Evolutionary conservation across 2,113 vertebrate species (phyloP), one percentile per base, ranked within the genome.

Genomic region (Maccullochella peelii): DNA sequence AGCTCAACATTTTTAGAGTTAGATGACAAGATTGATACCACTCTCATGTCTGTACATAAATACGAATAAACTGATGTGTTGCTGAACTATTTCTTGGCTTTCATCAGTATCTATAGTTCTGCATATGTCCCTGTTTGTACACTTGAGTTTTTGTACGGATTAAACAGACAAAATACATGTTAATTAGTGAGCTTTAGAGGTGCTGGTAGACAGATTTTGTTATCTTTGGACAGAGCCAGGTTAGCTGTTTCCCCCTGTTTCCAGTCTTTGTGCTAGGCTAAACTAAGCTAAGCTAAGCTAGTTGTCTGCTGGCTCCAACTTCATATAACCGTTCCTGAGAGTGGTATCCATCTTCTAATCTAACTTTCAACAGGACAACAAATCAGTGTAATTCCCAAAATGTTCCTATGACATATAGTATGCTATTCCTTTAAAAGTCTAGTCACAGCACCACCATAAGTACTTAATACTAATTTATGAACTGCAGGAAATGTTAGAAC

Each of bases 211-310:
- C 23, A 7, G 10, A 52, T 36, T 54, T 70, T 36, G 18, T 52
- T 50, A 12, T 1, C 47, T 52, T 21, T 5, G 0, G 15, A 23
- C 21, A n/a, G 30, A 36, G 14, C n/a, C 54, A 47, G 40, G n/a
- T 40, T 59, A 73, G 18, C 40, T 9, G 18, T 15, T 59, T 58
- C 33, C 21, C 10, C 11, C 66, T 30, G 7, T 58, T 54, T 42
- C 54, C 36, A 57, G 70, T 27, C 70, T 58, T 59, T 44, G 16
- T 47, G 23, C 71, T 59, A 44, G 30, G 38, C 71, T 73, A 58
- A 73, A 55, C 30, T 59, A 72, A 40, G 23, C 71, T 58, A 42
- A 42, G 36, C 70, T 58, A 58, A 73, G 71, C 30, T 44, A 72
- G 25, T 36, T 40, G 12, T 1, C 30, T 38, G 68, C 20, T 42